Base-by-base conservation (phyloP, 2,888 invertebrate species). In the Dynastes hyllus region DNA sequence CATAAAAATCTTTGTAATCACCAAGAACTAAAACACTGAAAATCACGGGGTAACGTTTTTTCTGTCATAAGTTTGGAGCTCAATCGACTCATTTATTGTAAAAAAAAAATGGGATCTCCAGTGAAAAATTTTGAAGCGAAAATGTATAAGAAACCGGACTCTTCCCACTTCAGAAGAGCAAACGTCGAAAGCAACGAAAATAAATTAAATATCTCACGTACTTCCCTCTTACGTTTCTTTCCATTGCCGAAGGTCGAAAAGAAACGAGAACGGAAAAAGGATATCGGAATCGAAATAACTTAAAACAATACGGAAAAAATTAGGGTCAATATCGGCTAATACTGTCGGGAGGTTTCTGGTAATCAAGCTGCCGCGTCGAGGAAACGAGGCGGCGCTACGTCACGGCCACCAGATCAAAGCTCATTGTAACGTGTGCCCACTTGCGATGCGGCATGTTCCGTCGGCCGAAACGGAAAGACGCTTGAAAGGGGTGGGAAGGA, bases 371-470 rank as follows among this genome's bases (percentile, higher is more conserved):
- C 27, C 71, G 55, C 55, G 32, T 8, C 8, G 16, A 22, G 16
- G 22, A 22, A 16, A 13, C 58, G 16, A 16, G 16, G 22, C n/a
- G 22, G 22, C 8, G 61, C 3, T 16, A 27, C 27, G 63, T 13
- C 29, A 29, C 11, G 29, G 53, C 71, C 29, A 53, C 22, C 73
- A 78, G 73, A 78, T 78, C 78, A 73, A 70, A 78, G 73, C 71
- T 78, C 78, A 78, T 75, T 78, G 78, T 78, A 73, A 78, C 71
- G 75, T 73, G 75, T 73, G 73, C 32, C 55, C 45, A 11, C 55
- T 69, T 69, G 66, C 73, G 27, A 61, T 75, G 53, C 53, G 32
- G 51, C 37, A 53, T 77, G 58, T 69, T 45, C 53, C 77, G 53
- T 37, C 78, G 66, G 65, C 67, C 66, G 66, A 27, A 29, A 65